Base-by-base conservation (phyloP, 2,888 invertebrate species). In the Halocaridina rubra region DNA sequence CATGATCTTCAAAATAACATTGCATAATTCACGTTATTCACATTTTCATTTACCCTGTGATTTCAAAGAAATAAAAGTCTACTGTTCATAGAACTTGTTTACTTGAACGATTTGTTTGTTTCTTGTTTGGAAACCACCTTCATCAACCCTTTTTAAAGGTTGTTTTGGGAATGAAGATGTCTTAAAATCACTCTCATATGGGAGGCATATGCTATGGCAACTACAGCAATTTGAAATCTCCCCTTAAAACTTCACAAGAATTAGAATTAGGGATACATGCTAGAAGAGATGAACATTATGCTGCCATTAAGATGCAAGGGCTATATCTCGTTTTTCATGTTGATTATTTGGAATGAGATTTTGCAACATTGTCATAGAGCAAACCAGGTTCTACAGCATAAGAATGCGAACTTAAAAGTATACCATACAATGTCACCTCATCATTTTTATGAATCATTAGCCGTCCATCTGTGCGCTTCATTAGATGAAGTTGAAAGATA, bases 381-480 rank as follows among this genome's bases (percentile, higher is more conserved):
- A 0, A 27, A 39, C 0, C 19, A 75, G 53, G 53, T 27, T 75
- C 74, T 74, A 10, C 74, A 75, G 22, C 39, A 53, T 75, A 53
- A 27, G 53, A 53, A 75, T 24, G 53, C 29, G 67, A 72, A 72
- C 80, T 80, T 80, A 0, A 71, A 71, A 79, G 72, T 72, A 59
- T 80, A 33, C 16, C n/a, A n/a, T n/a, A n/a, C n/a, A n/a, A n/a
- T n/a, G n/a, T n/a, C n/a, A n/a, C n/a, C n/a, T 79, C 67, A 67
- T 53, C 67, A 79, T 69, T 30, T 64, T n/a, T 76, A 81, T 81
- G 76, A 8, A 27, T 81, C 76, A 81, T 46, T 69, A 82, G 69
- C 53, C 77, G 82, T 67, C 71, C 77, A 82, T 77, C 53, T 82
- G 59, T 84, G 82, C 78, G 78, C 10, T 84, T 84, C 59, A 82